These are phyloP conservation scores for Pseudomyrmex cubaensis DNA, from an alignment of 1,140 invertebrate genomes.

Conservation along the genomic window DNA sequence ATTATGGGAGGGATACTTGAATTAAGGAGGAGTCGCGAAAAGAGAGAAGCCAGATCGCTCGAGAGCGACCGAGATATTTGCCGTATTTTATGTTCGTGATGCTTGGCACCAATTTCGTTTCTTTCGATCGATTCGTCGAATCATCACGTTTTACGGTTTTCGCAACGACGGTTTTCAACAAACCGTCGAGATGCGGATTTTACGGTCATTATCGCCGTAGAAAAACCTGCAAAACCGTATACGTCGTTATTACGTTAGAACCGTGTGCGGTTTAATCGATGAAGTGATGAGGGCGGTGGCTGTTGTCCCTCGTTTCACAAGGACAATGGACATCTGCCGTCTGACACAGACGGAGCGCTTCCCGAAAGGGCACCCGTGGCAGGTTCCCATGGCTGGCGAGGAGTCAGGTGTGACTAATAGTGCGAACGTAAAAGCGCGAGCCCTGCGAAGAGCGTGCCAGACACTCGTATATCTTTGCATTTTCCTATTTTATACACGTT, in stretches of 20 bases:
- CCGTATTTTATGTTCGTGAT: constrained; percentile 1
- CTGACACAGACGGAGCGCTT: constrained; percentile 10
- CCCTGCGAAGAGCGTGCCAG: constrained; percentile 15
- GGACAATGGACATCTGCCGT: constrained; percentile 51
- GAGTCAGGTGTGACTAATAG: constrained; percentile 55
- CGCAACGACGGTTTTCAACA: not conserved
- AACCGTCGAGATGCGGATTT: constrained; percentile 23
- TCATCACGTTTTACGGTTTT: not conserved
- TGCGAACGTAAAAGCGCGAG: constrained; percentile 28
- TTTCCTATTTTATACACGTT: not conserved
- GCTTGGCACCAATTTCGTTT: constrained; percentile 53
- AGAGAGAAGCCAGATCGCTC: constrained; percentile 20
- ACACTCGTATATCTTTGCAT: constrained; percentile 14
- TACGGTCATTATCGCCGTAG: not conserved
- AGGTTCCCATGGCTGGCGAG: constrained; percentile 30
- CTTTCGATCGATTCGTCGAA: not conserved
- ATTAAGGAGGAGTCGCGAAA: constrained; percentile 41
- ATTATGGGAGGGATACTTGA: not conserved
- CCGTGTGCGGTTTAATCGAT: constrained; percentile 33
- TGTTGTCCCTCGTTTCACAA: constrained; percentile 41
- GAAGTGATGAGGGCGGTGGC: constrained; percentile 30
- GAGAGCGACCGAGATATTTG: constrained; percentile 54
- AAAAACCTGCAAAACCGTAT: not conserved
- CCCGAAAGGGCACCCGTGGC: constrained; percentile 34
- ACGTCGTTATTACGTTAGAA: constrained; percentile 21